These are phyloP conservation scores for Amia ocellicauda DNA, from an alignment of 2,113 vertebrate species.

Conservation along the genomic window DNA sequence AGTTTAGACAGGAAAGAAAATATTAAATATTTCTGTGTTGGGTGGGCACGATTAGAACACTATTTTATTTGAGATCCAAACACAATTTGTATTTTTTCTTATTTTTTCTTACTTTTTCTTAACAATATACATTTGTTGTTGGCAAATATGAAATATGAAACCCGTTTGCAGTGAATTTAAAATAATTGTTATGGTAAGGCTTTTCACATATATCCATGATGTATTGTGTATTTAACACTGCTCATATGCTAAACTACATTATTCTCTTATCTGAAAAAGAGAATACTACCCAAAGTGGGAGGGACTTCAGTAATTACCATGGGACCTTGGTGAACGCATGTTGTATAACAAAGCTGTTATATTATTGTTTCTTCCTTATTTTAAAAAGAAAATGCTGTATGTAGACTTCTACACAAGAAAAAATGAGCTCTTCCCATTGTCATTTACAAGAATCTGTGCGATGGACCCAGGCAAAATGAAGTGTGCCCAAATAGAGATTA, in stretches of 20 bases:
- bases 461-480: constrained; percentile 34
- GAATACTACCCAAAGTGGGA: too few species aligned
- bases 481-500: constrained; percentile 33
- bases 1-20: too few species aligned
- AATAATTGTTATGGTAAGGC: neutral
- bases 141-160: too few species aligned
- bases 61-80: too few species aligned
- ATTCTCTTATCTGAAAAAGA: too few species aligned
- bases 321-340: too few species aligned
- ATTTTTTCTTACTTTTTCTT: too few species aligned
- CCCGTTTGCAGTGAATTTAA: neutral
- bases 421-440: constrained; percentile 30
- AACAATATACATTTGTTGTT: too few species aligned
- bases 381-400: constrained; percentile 34
- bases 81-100: too few species aligned
- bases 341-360: constrained; percentile 25
- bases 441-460: constrained; percentile 26
- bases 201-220: neutral
- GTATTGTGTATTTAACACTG: neutral
- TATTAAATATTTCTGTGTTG: too few species aligned
- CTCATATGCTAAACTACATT: neutral
- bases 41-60: too few species aligned
- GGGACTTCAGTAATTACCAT: too few species aligned
- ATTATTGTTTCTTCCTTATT: constrained; percentile 27
- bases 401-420: constrained; percentile 22